These are phyloP conservation scores for Lasioglossum morio DNA, from an alignment of 2,888 invertebrate species.

Conservation along the genomic window DNA sequence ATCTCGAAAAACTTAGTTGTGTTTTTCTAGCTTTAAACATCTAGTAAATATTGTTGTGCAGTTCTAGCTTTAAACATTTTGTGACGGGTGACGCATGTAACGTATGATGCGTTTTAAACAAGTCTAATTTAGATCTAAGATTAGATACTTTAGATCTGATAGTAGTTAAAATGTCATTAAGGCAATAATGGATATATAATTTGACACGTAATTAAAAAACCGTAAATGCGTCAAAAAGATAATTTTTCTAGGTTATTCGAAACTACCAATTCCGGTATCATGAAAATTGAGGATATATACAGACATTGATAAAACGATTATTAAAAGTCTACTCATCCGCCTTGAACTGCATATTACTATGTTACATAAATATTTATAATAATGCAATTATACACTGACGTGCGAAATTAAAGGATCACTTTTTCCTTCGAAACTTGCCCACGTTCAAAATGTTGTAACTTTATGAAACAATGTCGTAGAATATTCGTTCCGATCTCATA, in stretches of 20 bases:
- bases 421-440: too few species aligned
- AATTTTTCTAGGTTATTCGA: background rate
- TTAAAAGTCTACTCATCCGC: background rate
- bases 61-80: background rate
- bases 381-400: too few species aligned
- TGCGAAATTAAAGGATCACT: too few species aligned
- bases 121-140: background rate
- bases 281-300: background rate
- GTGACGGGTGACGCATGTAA: background rate
- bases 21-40: background rate
- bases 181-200: background rate
- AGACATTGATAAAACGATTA: background rate
- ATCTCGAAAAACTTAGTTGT: background rate
- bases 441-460: too few species aligned
- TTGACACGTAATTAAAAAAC: background rate
- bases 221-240: background rate
- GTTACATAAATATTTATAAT: too few species aligned
- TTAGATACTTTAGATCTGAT: too few species aligned
- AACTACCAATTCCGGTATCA: background rate
- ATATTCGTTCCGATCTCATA: too few species aligned
- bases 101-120: background rate
- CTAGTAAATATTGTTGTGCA: background rate
- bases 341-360: too few species aligned
- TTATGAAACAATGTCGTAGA: too few species aligned
- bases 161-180: background rate